A percentile compares a stretch with the other conserved stretches of the same genome.
phyloP scores from a whole-genome alignment of 2,113 vertebrate species.

The Rhinoptilus africanus region DNA sequence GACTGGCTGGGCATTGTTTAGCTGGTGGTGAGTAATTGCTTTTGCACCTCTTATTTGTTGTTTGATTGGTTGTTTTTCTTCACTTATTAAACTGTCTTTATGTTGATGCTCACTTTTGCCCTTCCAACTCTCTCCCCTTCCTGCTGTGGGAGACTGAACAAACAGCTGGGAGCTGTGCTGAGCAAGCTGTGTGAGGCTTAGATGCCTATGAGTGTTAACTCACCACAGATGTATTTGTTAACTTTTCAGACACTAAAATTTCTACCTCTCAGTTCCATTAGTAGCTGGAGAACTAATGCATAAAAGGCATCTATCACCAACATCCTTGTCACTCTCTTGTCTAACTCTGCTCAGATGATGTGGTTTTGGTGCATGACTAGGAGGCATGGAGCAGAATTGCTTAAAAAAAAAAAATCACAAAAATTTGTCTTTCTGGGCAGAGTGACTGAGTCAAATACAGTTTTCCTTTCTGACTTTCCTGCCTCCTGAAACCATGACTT shows the following conservation, averaged over 20 bases:
- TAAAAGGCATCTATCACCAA: background rate
- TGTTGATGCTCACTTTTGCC: background rate
- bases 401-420: background rate
- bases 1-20: background rate
- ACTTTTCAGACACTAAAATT: background rate
- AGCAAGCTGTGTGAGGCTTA: background rate
- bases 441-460: background rate
- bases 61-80: background rate
- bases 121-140: background rate
- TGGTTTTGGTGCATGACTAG: background rate
- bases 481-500: background rate
- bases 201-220: background rate
- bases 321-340: background rate
- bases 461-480: background rate
- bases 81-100: background rate
- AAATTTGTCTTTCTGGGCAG: background rate
- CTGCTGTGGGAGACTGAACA: background rate
- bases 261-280: background rate
- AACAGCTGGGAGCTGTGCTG: accelerated
- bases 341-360: background rate
- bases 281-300: background rate
- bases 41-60: background rate
- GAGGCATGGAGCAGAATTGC: background rate
- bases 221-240: background rate
- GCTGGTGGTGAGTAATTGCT: background rate